Conservation (phyloP, 2,888 invertebrate genomes). For the Coenonympha glycerion region DNA sequence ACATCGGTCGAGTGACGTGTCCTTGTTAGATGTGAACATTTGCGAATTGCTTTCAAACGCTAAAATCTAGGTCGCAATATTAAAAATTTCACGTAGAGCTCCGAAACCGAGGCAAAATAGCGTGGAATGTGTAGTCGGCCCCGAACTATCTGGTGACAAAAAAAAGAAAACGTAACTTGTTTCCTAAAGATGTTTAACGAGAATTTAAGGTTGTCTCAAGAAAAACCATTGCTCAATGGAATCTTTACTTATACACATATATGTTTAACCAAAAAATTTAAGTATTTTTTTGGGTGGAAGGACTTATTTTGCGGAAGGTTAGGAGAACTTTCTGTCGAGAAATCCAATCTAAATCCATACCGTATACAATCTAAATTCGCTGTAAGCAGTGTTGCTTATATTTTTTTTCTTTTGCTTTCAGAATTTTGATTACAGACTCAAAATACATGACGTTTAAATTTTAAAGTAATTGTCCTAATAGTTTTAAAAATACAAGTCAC, state of each 20-base stretch:
- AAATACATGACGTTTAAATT: too few species aligned
- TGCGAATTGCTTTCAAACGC: slow-evolving; percentile 15
- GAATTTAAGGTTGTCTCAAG: slow-evolving; percentile 21
- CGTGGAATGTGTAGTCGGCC: slow-evolving; percentile 26
- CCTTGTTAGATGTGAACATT: slow-evolving; percentile 23
- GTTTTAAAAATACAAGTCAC: too few species aligned
- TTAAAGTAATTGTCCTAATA: too few species aligned
- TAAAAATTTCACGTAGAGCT: slow-evolving; percentile 24
- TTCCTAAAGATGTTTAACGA: slow-evolving; percentile 31
- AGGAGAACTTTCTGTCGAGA: too few species aligned
- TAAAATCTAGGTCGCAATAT: slow-evolving; percentile 25
- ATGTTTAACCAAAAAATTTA: not conserved
- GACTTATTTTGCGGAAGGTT: too few species aligned
- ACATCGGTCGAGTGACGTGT: slow-evolving; percentile 25
- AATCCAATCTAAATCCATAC: too few species aligned
- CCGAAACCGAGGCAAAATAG: slow-evolving; percentile 27
- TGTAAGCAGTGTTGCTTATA: too few species aligned
- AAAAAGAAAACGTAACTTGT: slow-evolving; percentile 30
- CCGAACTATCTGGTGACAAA: slow-evolving; percentile 19
- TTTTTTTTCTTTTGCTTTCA: too few species aligned
- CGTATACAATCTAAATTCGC: too few species aligned
- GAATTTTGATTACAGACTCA: too few species aligned
- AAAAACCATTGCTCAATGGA: not conserved
- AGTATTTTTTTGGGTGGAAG: not conserved
- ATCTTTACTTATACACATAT: slow-evolving; percentile 1